Evolutionary conservation across 92 coral and sea anemone genomes (phyloP).

Genomic region (Umimayanthus kanabou): DNA sequence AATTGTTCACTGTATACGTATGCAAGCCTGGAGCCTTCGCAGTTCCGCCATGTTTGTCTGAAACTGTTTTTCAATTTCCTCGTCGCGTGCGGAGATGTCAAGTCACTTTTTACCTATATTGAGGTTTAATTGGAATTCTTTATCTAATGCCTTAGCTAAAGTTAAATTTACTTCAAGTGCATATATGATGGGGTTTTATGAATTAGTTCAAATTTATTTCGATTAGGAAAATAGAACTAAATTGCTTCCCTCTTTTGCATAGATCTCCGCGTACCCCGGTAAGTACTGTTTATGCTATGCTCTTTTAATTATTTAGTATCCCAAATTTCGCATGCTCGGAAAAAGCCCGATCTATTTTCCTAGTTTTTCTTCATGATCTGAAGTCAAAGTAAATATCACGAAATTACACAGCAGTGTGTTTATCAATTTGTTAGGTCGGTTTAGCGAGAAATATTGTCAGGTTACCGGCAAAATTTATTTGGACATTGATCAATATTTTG

Average conservation of each 20-base stretch:
- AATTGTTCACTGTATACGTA: neutral
- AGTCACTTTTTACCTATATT: conserved; percentile 28
- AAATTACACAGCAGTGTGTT: neutral
- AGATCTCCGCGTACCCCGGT: neutral
- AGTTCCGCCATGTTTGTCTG: conserved; percentile 24
- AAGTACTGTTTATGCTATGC: conserved; percentile 29
- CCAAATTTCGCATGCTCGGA: conserved; percentile 27
- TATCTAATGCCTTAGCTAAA: conserved; percentile 34
- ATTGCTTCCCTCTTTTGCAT: conserved; percentile 39
- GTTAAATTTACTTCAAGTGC: conserved; percentile 34
- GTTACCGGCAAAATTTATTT: conserved; percentile 7
- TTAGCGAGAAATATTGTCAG: neutral
- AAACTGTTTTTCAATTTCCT: neutral
- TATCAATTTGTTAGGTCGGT: neutral
- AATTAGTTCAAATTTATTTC: conserved; percentile 47
- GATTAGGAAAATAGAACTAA: conserved; percentile 33
- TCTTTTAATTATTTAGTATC: conserved; percentile 39
- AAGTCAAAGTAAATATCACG: neutral
- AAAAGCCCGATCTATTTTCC: conserved; percentile 10
- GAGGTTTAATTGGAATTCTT: conserved; percentile 33
- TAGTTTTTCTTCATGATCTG: neutral
- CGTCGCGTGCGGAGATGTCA: conserved; percentile 41
- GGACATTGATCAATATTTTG: conserved; percentile 13
- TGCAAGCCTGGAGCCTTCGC: neutral
- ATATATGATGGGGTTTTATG: conserved; percentile 20